A percentile compares a stretch with the other conserved stretches of the same genome.
phyloP scores from a whole-genome alignment of 2,113 vertebrate genomes.

The Sprattus sprattus region DNA sequence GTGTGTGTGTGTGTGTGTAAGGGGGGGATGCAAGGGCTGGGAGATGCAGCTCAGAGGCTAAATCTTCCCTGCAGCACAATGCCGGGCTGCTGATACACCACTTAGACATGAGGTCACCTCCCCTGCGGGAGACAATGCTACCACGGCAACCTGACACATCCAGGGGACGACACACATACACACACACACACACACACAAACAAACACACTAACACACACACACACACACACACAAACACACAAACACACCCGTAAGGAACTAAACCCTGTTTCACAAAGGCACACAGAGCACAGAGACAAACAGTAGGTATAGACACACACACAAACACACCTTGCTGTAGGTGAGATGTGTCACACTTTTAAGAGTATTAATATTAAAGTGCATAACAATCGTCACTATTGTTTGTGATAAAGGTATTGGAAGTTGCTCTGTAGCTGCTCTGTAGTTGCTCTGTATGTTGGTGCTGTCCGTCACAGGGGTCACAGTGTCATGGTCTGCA shows the following conservation, averaged over 20 bases:
- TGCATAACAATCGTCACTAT: neutral
- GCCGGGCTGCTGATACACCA: conserved; percentile 75
- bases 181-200: neutral
- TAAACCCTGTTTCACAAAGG: neutral
- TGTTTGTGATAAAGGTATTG: neutral
- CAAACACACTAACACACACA: conserved; percentile 1
- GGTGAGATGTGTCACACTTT: neutral
- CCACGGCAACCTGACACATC: conserved; percentile 57
- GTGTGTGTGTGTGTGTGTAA: conserved; percentile 12
- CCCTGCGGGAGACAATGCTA: conserved; percentile 69
- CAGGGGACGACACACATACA: neutral
- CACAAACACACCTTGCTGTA: neutral
- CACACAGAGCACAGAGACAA: neutral
- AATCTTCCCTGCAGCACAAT: conserved; percentile 76
- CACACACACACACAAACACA: conserved; percentile 12
- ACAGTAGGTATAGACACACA: neutral
- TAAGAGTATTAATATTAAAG: neutral
- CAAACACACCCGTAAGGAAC: neutral
- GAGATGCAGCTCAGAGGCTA: conserved; percentile 77
- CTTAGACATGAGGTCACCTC: conserved; percentile 77
- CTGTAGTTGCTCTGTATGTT: too few relatives aligned
- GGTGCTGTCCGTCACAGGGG: too few relatives aligned
- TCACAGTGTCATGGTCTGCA: too few relatives aligned
- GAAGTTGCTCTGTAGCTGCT: neutral
- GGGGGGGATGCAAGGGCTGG: conserved; percentile 67